Base-by-base conservation (phyloP, 2,888 invertebrate genomes). In the Microctonus brassicae region DNA sequence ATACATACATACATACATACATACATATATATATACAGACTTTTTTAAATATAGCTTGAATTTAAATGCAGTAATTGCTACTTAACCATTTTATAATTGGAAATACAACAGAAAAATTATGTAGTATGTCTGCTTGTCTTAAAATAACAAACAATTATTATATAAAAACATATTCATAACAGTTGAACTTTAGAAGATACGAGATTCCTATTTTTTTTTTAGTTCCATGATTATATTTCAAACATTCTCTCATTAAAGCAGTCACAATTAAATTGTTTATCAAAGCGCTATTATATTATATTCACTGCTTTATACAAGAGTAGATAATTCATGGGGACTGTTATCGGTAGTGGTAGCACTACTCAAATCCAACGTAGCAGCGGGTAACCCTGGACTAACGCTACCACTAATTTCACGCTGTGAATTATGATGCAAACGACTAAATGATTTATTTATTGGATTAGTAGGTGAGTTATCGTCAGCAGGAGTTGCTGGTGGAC, bases 301-400 rank as follows among this genome's bases (percentile, higher is more conserved):
- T n/a, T 17, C 63, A 17, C 33, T 20, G 11, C n/a, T 62, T 75
- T 88, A 93, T 69, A 93, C 93, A 79, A 93, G 88, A n/a, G 93
- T 93, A 34, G 93, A 93, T 63, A 93, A 87, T 85, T 93, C 93
- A 78, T 93, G 93, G 52, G 92, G 91, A 58, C 92, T 92, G 81
- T 91, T 91, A 9, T 20, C 47, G 13, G 90, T 90, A 17, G 90
- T 91, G 72, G 90, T 90, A n/a, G 91, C 91, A 82, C 91, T 92
- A 82, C 92, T 92, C 80, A 92, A 88, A 84, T 92, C 92, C 69
- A 91, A 85, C 13, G 91, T 91, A 5, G 90, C 89, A 2, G 90
- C 83, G 17, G 92, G 91, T 79, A 92, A 88, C 5, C 91, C 91
- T 0, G 92, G 92, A 83, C 92, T 92, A 10, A 91, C 90, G 74